phyloP scores from a whole-genome alignment of 2,888 invertebrate species.

The Trissolcus japonicus region DNA sequence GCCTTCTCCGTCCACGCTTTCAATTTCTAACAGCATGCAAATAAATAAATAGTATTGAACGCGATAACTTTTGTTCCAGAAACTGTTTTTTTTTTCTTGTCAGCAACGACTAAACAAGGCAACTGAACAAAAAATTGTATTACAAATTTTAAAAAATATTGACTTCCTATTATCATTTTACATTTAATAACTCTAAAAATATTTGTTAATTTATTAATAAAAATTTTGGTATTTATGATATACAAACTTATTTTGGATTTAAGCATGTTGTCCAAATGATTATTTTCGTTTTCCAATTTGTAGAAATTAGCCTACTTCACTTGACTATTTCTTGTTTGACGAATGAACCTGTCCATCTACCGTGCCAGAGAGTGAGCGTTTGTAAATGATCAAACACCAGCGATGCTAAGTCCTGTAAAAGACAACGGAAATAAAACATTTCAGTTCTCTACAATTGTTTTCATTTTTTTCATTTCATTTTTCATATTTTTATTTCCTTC shows the following conservation, averaged over 20 bases:
- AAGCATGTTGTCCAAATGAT: too few species aligned
- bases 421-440: slow-evolving; percentile 16
- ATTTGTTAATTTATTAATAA: too few species aligned
- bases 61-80: slow-evolving; percentile 58
- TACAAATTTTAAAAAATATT: too few species aligned
- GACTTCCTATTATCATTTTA: too few species aligned
- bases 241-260: too few species aligned
- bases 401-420: slow-evolving; percentile 27
- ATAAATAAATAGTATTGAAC: slow-evolving; percentile 68
- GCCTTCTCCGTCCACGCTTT: slow-evolving; percentile 66
- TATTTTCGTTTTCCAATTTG: slow-evolving; percentile 5
- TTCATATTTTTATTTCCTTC: too few species aligned
- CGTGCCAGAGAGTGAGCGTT: slow-evolving; percentile 16
- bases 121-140: slow-evolving; percentile 21
- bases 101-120: slow-evolving; percentile 23
- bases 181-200: slow-evolving; percentile 1
- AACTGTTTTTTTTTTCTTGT: slow-evolving; percentile 43
- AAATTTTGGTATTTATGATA: too few species aligned
- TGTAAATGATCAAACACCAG: slow-evolving; percentile 24
- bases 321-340: slow-evolving; percentile 26
- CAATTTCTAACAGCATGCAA: slow-evolving; percentile 66
- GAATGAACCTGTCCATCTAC: slow-evolving; percentile 33
- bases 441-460: too few species aligned
- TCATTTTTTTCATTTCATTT: neutral
- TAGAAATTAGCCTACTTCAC: slow-evolving; percentile 2